Conservation (phyloP, 2,113 vertebrate genomes). For the Sebastes schlegelii region DNA sequence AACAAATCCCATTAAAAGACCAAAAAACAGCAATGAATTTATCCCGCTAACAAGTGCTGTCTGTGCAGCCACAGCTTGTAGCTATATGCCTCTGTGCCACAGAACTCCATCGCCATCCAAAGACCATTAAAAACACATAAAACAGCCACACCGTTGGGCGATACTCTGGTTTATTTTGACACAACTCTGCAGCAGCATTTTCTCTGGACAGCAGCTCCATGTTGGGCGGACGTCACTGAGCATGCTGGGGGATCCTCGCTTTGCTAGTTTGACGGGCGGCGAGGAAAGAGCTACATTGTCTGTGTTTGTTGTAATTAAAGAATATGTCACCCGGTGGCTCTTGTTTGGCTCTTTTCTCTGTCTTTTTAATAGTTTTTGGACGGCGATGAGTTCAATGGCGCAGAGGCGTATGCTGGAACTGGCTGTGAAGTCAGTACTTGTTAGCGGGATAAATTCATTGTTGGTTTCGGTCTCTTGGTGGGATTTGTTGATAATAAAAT, state of each 20-base stretch:
- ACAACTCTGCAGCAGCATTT: conserved; percentile 29
- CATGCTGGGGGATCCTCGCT: conserved; percentile 20
- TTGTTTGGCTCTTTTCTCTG: conserved; percentile 19
- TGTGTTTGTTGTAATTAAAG: conserved; percentile 48
- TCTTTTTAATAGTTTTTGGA: conserved; percentile 48
- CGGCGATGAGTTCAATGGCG: conserved; percentile 12
- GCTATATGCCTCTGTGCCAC: conserved; percentile 27
- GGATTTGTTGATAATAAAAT: conserved; percentile 38
- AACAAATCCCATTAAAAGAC: conserved; percentile 27
- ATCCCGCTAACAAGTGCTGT: conserved; percentile 48
- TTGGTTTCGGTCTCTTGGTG: conserved; percentile 22
- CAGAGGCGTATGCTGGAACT: conserved; percentile 33
- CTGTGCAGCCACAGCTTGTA: conserved; percentile 28
- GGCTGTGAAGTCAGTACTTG: conserved; percentile 28
- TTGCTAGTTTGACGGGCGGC: conserved; percentile 37
- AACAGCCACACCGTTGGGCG: conserved; percentile 14
- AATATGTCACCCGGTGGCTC: conserved; percentile 40
- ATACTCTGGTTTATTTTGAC: conserved; percentile 34
- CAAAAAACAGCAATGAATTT: conserved; percentile 34
- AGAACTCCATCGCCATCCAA: conserved; percentile 20
- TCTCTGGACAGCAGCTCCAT: conserved; percentile 35
- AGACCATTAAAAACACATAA: conserved; percentile 49
- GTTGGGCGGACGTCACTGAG: conserved; percentile 17
- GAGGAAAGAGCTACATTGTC: conserved; percentile 19
- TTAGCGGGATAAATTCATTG: conserved; percentile 27